A percentile compares a stretch with the other conserved stretches of the same genome.
phyloP scores from a whole-genome alignment of 2,888 invertebrate genomes.

The Phlogophora meticulosa region DNA sequence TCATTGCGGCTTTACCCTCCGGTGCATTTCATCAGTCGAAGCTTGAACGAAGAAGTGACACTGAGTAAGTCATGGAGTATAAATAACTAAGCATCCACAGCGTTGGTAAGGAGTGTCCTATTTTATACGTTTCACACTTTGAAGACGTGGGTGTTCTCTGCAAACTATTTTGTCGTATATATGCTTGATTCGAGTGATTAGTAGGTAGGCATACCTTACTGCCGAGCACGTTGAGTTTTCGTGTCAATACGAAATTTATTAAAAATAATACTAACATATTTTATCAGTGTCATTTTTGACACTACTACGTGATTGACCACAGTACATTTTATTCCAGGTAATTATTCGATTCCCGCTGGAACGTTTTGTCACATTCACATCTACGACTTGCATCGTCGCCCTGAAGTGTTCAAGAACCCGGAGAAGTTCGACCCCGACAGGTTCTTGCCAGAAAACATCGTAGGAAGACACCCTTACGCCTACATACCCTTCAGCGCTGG shows the following conservation, averaged over 20 bases:
- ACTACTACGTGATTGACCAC: background rate
- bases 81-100: no score
- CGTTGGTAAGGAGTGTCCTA: no score
- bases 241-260: background rate
- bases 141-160: background rate
- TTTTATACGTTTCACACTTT: background rate
- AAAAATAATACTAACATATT: no score
- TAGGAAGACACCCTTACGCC: conserved; percentile 91
- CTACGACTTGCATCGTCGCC: conserved; percentile 92
- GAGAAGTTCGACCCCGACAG: conserved; percentile 93
- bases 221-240: background rate
- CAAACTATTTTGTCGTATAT: background rate
- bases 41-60: conserved; percentile 89
- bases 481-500: conserved; percentile 94
- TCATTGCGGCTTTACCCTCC: conserved; percentile 92
- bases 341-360: conserved; percentile 87
- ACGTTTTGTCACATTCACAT: conserved; percentile 90
- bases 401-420: conserved; percentile 92
- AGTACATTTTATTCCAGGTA: conserved; percentile 74
- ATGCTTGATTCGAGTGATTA: background rate
- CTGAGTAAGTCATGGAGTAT: conserved; percentile 84
- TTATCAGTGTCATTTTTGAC: background rate
- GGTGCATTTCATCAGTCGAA: conserved; percentile 92
- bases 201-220: conserved; percentile 12
- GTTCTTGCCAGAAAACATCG: conserved; percentile 91